A percentile compares a stretch with the other conserved stretches of the same genome.
Evolutionary conservation across 2,797 vertebrate species (phyloP).

Genomic region (Dendrocincla tyrannina): DNA sequence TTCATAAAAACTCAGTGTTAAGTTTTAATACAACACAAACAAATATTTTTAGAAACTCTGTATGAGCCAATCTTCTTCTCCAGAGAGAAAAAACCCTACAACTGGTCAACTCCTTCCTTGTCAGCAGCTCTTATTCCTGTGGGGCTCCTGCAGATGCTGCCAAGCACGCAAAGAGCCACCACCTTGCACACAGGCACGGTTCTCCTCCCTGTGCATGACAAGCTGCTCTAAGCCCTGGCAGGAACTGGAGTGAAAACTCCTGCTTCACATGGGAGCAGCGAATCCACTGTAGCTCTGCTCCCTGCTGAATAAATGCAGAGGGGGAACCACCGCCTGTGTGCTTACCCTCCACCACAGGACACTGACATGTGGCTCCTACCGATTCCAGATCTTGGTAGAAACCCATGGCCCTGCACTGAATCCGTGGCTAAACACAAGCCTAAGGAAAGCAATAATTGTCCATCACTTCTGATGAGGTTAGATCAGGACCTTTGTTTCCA

Average conservation of each 20-base stretch:
- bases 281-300: background rate
- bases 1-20: background rate
- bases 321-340: background rate
- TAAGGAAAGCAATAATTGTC: background rate
- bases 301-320: background rate
- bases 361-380: background rate
- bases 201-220: too few species aligned
- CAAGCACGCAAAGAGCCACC: background rate
- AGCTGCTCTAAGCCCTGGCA: too few species aligned
- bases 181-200: too few species aligned
- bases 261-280: too few species aligned
- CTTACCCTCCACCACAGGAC: background rate
- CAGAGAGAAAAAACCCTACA: background rate
- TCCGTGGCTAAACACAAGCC: background rate
- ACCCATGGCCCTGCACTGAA: background rate
- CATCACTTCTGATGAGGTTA: background rate
- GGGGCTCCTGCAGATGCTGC: background rate
- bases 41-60: background rate
- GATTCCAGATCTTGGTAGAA: background rate
- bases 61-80: background rate
- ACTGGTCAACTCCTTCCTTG: background rate
- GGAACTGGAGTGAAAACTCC: too few species aligned
- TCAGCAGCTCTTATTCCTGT: background rate
- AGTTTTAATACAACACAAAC: background rate
- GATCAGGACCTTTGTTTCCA: background rate